A percentile compares a stretch with the other conserved stretches of the same genome.
These are phyloP conservation scores for Palythoa heliodiscus DNA, from an alignment of 92 coral and sea anemone genomes.

Conservation along the genomic window DNA sequence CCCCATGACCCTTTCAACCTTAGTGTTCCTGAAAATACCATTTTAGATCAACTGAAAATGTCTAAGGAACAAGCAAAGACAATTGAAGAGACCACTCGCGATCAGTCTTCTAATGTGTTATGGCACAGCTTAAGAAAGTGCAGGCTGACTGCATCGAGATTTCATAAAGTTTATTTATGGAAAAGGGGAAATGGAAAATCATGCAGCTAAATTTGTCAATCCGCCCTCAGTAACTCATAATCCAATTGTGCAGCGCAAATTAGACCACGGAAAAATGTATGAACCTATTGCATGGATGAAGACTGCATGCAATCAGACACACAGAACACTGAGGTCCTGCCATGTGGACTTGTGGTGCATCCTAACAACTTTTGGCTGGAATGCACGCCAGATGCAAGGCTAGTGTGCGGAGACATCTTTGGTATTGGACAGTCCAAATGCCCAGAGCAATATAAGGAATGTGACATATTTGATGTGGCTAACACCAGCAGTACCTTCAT, in stretches of 20 bases:
- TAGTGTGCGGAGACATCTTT: too few species aligned
- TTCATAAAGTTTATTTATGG: conserved; percentile 57
- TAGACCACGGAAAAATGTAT: too few species aligned
- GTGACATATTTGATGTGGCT: conserved; percentile 61
- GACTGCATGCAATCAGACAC: conserved; percentile 6
- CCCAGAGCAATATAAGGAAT: too few species aligned
- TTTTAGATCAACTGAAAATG: conserved; percentile 41
- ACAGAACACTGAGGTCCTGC: neutral
- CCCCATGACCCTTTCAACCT: conserved; percentile 34
- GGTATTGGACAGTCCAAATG: too few species aligned
- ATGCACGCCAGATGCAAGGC: conserved; percentile 57
- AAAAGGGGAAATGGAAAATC: conserved; percentile 61
- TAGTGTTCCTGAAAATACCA: conserved; percentile 37
- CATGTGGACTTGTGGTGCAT: neutral
- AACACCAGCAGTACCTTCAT: conserved; percentile 47
- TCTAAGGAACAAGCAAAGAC: conserved; percentile 48
- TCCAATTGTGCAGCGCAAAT: too few species aligned
- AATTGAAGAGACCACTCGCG: conserved; percentile 51
- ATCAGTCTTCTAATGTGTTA: conserved; percentile 51
- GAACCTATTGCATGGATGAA: too few species aligned
- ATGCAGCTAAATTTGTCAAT: neutral
- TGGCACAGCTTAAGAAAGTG: too few species aligned
- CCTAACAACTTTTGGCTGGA: conserved; percentile 49
- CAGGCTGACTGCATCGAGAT: conserved; percentile 59
- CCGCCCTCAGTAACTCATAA: neutral